Evolutionary conservation across 53 echinoderm and acorn worm genomes (phyloP), one percentile per base, ranked within the genome.

Genomic region (Zoroaster sp.): DNA sequence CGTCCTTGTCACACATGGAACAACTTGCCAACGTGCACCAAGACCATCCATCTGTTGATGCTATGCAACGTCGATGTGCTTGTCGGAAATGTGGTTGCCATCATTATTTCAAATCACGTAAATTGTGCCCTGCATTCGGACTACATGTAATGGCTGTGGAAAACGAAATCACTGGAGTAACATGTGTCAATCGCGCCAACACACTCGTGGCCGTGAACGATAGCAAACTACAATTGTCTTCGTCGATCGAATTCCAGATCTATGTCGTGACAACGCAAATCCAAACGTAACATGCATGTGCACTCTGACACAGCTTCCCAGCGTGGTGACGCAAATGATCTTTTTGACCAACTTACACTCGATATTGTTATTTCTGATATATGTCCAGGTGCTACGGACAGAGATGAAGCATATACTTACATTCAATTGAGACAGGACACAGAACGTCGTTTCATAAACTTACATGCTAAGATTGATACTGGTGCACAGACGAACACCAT

Each of bases 1-100:
- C n/a, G n/a, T n/a, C n/a, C n/a, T n/a, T n/a, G 10, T 71, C 93
- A 21, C 93, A 93, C 38, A 89, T 93, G 93, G 72, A 87, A 38
- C 89, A 88, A 35, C 71, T 91, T 25, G 52, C 52, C 31, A 65
- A 38, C 8, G 83, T 87, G 23, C 75, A 66, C n/a, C n/a, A n/a
- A n/a, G n/a, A n/a, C n/a, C n/a, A n/a, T n/a, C n/a, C n/a, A n/a
- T n/a, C n/a, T n/a, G n/a, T n/a, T 23, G 65, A 75, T 47, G 69
- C 36, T 15, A 68, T 75, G 45, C 78, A 76, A 39, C 85, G 75
- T 30, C 33, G 9, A 44, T 28, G 65, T 14, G 38, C 68, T 9
- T 91, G 91, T 33, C 69, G 79, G 44, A 91, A 91, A 44, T 91
- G 91, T 78, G 87, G 92, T 37, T 17, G 87, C 2, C 10, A 75